A percentile compares a stretch with the other conserved stretches of the same genome.
These are phyloP conservation scores for Prosopocoilus inquinatus DNA, from an alignment of 2,888 invertebrate genomes.

Conservation along the genomic window DNA sequence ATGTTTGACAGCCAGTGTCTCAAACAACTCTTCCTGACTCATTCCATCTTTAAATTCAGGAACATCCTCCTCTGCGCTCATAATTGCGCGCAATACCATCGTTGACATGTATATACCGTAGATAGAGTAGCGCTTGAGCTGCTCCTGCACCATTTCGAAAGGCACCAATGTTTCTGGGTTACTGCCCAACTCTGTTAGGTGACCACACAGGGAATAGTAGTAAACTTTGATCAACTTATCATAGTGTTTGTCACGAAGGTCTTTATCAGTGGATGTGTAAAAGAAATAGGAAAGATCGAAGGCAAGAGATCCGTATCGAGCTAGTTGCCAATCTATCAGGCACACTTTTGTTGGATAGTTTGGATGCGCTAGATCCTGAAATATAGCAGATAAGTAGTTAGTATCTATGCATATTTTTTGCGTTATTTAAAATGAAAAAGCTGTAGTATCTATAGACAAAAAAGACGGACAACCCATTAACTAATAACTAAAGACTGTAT, in stretches of 20 bases:
- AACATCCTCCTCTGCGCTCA: slow-evolving; percentile 31
- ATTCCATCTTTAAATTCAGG: slow-evolving; percentile 25
- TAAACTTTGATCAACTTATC: slow-evolving; percentile 26
- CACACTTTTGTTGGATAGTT: slow-evolving; percentile 6
- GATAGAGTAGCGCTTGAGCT: slow-evolving; percentile 33
- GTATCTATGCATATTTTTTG: no score
- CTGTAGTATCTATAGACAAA: no score
- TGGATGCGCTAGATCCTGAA: slow-evolving; percentile 9
- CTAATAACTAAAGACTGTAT: no score
- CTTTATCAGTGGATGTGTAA: slow-evolving; percentile 9
- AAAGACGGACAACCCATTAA: no score
- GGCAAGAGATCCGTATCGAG: slow-evolving; percentile 7
- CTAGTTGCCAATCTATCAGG: slow-evolving; percentile 11
- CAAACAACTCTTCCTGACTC: neutral
- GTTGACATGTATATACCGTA: slow-evolving; percentile 29
- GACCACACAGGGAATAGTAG: slow-evolving; percentile 32
- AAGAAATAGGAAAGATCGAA: slow-evolving; percentile 14
- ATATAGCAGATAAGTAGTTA: neutral
- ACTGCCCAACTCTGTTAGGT: slow-evolving; percentile 29
- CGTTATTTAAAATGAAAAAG: no score
- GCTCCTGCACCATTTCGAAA: slow-evolving; percentile 29
- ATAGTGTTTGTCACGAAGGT: slow-evolving; percentile 4
- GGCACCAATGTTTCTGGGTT: slow-evolving; percentile 35
- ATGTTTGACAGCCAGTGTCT: slow-evolving; percentile 16
- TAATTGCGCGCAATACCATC: slow-evolving; percentile 29